A percentile compares a stretch with the other conserved stretches of the same genome.
These are phyloP conservation scores for Drosophila prosaltans DNA, from an alignment of 1,140 invertebrate genomes.

Conservation along the genomic window DNA sequence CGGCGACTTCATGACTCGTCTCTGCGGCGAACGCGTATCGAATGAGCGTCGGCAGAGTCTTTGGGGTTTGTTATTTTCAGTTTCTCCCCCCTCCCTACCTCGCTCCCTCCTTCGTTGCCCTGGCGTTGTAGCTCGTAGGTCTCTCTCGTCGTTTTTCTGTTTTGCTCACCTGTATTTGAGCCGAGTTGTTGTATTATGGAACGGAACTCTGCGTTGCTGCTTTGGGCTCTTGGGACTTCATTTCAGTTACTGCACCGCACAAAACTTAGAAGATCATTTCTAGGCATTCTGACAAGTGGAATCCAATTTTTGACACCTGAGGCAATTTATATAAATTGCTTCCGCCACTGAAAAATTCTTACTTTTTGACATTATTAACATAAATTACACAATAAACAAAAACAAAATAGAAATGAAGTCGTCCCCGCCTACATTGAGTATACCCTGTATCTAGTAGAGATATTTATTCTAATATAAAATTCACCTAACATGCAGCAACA, in stretches of 20 bases:
- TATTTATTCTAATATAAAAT: too few relatives aligned
- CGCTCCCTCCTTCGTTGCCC: neutral
- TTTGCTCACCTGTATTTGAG: slow-evolving; percentile 45
- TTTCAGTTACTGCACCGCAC: neutral
- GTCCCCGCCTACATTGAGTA: too few relatives aligned
- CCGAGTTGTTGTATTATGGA: slow-evolving; percentile 13
- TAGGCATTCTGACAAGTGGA: slow-evolving; percentile 30
- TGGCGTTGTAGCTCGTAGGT: slow-evolving; percentile 31
- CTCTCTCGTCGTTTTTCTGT: slow-evolving; percentile 14
- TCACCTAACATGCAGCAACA: too few relatives aligned
- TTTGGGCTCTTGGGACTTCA: neutral
- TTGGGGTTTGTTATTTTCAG: slow-evolving; percentile 4
- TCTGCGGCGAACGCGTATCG: slow-evolving; percentile 71
- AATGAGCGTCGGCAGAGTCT: slow-evolving; percentile 51
- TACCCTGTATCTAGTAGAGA: too few relatives aligned
- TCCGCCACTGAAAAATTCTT: slow-evolving; percentile 62
- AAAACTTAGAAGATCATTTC: slow-evolving; percentile 23
- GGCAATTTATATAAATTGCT: slow-evolving; percentile 56
- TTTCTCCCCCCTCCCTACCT: neutral
- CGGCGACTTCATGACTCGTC: slow-evolving; percentile 58
- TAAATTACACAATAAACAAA: slow-evolving; percentile 41
- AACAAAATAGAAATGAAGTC: slow-evolving; percentile 15
- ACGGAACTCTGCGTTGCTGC: too few relatives aligned
- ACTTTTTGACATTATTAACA: slow-evolving; percentile 29
- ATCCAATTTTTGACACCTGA: slow-evolving; percentile 25